Evolutionary conservation across 2,113 vertebrate species (phyloP).

Genomic region (Delphinus delphis): DNA sequence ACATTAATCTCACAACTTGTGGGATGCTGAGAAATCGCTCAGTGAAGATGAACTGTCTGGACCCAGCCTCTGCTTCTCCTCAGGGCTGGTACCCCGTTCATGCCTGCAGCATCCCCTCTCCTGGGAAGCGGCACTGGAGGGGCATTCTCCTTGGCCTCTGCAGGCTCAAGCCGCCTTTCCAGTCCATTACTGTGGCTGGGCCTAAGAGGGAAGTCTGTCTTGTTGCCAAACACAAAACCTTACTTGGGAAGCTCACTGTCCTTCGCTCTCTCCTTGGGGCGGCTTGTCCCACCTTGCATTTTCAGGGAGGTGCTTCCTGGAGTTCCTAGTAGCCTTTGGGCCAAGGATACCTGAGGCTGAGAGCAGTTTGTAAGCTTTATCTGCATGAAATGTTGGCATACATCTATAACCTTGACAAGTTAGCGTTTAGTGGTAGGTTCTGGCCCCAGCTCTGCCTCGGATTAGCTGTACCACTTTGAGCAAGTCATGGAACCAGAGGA

Average conservation of each 20-base stretch:
- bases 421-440: neutral
- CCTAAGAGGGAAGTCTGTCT: neutral
- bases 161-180: neutral
- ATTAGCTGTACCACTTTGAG: neutral
- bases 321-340: neutral
- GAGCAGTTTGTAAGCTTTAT: neutral
- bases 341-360: neutral
- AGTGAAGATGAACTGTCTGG: neutral
- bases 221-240: neutral
- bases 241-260: neutral
- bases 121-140: too few relatives aligned
- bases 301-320: neutral
- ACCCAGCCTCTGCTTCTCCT: neutral
- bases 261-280: neutral
- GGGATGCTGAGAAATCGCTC: neutral
- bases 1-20: neutral
- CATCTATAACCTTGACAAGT: neutral
- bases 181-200: neutral
- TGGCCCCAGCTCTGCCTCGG: neutral
- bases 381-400: neutral
- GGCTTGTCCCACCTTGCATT: rapidly evolving
- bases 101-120: neutral
- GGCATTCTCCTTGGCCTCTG: neutral
- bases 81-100: neutral
- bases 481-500: neutral